Evolutionary conservation across 2,113 vertebrate genomes (phyloP).

Genomic region (Heterocephalus glaber): DNA sequence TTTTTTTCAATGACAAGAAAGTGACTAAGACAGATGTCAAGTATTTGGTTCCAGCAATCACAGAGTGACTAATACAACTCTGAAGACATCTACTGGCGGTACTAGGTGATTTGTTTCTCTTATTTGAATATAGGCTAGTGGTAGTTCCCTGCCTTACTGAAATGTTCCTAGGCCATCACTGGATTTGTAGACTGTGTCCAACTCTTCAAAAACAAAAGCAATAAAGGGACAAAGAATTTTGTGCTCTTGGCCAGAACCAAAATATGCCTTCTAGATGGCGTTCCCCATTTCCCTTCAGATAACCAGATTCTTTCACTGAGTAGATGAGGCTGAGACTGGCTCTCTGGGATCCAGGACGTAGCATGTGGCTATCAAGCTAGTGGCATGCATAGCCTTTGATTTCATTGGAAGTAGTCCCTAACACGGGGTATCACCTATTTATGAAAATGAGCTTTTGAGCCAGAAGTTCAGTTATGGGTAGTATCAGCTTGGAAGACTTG

Average conservation of each 20-base stretch:
- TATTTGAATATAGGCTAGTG: neutral
- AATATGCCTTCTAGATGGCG: fast-evolving
- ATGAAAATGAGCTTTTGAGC: neutral
- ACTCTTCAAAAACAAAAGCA: neutral
- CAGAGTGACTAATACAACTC: neutral
- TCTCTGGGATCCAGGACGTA: neutral
- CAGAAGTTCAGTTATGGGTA: neutral
- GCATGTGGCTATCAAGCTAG: neutral
- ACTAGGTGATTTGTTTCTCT: fast-evolving
- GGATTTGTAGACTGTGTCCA: neutral
- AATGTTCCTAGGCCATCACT: neutral
- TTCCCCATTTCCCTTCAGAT: neutral
- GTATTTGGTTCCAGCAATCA: neutral
- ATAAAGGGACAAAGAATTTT: fast-evolving
- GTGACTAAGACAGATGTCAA: neutral
- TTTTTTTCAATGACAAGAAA: neutral
- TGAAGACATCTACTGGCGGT: fast-evolving
- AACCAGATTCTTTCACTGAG: neutral
- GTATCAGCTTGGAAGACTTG: neutral
- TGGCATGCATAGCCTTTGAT: neutral
- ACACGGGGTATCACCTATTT: neutral
- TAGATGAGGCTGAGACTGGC: neutral
- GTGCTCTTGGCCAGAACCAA: neutral
- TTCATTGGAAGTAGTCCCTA: neutral
- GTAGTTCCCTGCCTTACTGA: neutral